Base-by-base conservation (phyloP, 2,113 vertebrate genomes). In the Megalops atlanticus region DNA sequence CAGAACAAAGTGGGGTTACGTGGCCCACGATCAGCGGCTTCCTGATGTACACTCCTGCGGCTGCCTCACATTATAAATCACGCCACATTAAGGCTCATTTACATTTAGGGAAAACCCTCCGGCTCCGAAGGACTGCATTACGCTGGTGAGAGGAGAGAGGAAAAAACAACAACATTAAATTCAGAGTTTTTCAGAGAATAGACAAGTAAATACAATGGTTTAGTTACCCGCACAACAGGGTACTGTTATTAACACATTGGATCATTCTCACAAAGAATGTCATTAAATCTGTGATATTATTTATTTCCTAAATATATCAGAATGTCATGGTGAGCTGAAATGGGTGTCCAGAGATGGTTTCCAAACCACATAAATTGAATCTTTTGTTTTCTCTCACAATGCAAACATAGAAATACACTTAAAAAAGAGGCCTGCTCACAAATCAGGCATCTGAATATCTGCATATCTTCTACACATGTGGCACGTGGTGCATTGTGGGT, bases 31-130 rank as follows among this genome's bases (percentile, higher is more conserved):
- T 91, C 88, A 88, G 90, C 88, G 87, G 87, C 87, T 90, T 88
- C 86, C 85, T 88, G 86, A 86, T 88, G 85, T 82, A 81, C 85
- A 85, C 83, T 82, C 83, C 85, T 78, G 79, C 77, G 80, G 85
- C 85, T 89, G 88, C 84, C 87, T 86, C 84, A 12, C 84, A 73
- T 91, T 88, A 85, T 91, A 91, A 92, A 92, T 92, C 90, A 91
- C 86, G 79, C 80, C 82, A 84, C 87, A 81, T 81, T 27, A n/a
- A 83, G 83, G 69, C 74, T 79, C 83, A 92, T 92, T 90, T 91
- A 88, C 88, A 90, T 91, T 89, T 89, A 85, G 84, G 86, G 88
- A 87, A 89, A 89, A 86, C 85, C 86, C 89, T 86, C 52, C n/a
- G 68, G 85, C 84, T 87, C 77, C 74, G 52, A 82, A 84, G 82